Evolutionary conservation across 2,113 vertebrate genomes (phyloP).

Genomic region (Elephantulus edwardii): DNA sequence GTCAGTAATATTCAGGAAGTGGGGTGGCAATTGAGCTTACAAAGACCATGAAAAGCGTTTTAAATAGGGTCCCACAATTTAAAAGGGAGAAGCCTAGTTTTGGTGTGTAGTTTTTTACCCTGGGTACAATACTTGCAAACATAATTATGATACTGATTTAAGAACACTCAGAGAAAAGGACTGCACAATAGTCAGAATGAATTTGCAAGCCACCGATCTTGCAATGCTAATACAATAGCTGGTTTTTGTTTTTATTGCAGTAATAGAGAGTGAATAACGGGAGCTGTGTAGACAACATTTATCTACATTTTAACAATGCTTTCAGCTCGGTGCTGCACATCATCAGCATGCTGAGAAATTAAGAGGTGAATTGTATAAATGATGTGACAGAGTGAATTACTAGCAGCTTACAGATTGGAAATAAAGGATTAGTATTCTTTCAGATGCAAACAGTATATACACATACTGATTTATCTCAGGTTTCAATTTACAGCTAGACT

Average conservation of each 20-base stretch:
- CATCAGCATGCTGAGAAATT: conserved; percentile 49
- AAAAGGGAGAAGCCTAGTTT: neutral
- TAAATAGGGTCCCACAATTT: neutral
- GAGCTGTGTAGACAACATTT: conserved; percentile 48
- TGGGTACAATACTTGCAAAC: conserved; percentile 26
- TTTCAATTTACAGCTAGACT: conserved; percentile 60
- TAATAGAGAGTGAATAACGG: conserved; percentile 39
- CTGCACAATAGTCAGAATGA: neutral
- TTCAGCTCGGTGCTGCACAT: conserved; percentile 42
- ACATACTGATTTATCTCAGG: conserved; percentile 36
- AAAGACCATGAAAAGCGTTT: neutral
- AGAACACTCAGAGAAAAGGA: conserved; percentile 54
- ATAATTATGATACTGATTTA: conserved; percentile 57
- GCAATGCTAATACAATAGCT: conserved; percentile 51
- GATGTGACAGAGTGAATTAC: conserved; percentile 58
- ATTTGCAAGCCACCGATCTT: conserved; percentile 57
- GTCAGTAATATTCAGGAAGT: neutral
- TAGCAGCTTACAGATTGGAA: conserved; percentile 33
- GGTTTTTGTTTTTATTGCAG: neutral
- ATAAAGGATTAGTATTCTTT: conserved; percentile 56
- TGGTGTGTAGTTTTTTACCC: conserved; percentile 8
- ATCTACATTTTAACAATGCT: conserved; percentile 65
- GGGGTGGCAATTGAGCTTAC: neutral
- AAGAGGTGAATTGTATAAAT: conserved; percentile 56
- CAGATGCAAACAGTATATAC: conserved; percentile 35